Base-by-base conservation (phyloP, 2,888 invertebrate species). In the Slavum lentiscoides region DNA sequence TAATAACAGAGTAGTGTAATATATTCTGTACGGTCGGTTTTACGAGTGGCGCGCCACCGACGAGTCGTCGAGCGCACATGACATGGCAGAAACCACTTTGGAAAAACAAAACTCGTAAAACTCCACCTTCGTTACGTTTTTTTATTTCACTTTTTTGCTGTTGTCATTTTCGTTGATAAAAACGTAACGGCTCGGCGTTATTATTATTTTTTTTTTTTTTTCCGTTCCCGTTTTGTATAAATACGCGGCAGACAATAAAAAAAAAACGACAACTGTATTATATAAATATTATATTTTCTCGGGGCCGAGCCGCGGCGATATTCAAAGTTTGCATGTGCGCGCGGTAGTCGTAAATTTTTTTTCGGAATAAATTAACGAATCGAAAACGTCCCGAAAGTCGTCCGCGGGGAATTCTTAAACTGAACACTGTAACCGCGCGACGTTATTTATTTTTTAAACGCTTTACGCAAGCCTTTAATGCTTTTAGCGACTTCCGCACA, bases 41-140 rank as follows among this genome's bases (percentile, higher is more conserved):
- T 30, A 67, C 67, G 43, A 75, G 43, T 59, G 21, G 17, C 13
- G 11, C 19, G 17, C 6, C 15, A 15, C 23, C 30, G 19, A 8
- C 23, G 30, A 49, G 11, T 49, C 61, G 61, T 23, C 61, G 61
- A 13, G 13, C 1, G 8, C 11, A 30, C 3, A 55, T 9, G 8
- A 23, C 15, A n/a, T 15, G 30, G 19, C 67, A 15, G n/a, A 43
- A 43, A 58, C 58, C 58, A 43, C 8, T 55, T n/a, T 9, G n/a
- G 17, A 39, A 67, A 74, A 67, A 70, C 23, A 75, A 58, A 67
- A 17, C 23, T 58, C 75, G 58, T 75, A 75, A 75, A 75, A 3
- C 17, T 6, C 7, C 69, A 15, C 17, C 13, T 61, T 5, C 39
- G 23, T 30, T 30, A n/a, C n/a, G 62, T 23, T 17, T 62, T 59